These are phyloP conservation scores for Gymnopithys bicolor DNA, from an alignment of 2,797 vertebrate genomes.

Conservation along the genomic window DNA sequence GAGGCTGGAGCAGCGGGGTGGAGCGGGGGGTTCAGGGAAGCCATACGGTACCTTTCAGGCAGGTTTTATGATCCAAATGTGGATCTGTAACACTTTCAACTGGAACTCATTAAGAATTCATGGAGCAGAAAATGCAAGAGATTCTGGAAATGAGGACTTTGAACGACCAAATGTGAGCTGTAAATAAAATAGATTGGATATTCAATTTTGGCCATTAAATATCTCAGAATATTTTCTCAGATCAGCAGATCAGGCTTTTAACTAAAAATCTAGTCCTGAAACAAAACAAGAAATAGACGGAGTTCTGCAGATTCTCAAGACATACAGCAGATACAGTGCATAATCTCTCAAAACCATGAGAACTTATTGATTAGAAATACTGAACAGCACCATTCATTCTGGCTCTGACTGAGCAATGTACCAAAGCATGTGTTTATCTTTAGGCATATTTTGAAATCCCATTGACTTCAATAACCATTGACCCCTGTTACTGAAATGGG, in stretches of 20 bases:
- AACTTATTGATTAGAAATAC: background rate
- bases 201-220: slow-evolving; percentile 64
- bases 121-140: slow-evolving; percentile 74
- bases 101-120: slow-evolving; percentile 79
- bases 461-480: slow-evolving; percentile 55
- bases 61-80: slow-evolving; percentile 45
- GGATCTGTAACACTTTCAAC: slow-evolving; percentile 68
- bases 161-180: slow-evolving; percentile 71
- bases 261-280: background rate
- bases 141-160: slow-evolving; percentile 72
- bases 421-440: slow-evolving; percentile 56
- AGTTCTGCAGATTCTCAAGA: background rate
- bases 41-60: background rate
- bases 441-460: slow-evolving; percentile 52
- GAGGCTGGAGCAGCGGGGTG: background rate
- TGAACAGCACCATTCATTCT: slow-evolving; percentile 27
- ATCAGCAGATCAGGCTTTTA: slow-evolving; percentile 7
- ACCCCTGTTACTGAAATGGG: slow-evolving; percentile 54
- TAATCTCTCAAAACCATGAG: background rate
- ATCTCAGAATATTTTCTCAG: slow-evolving; percentile 39
- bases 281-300: background rate
- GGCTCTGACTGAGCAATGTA: background rate
- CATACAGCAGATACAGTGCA: background rate
- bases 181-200: slow-evolving; percentile 70
- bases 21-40: background rate